phyloP scores from a whole-genome alignment of 2,113 vertebrate species.

The Junco hyemalis region DNA sequence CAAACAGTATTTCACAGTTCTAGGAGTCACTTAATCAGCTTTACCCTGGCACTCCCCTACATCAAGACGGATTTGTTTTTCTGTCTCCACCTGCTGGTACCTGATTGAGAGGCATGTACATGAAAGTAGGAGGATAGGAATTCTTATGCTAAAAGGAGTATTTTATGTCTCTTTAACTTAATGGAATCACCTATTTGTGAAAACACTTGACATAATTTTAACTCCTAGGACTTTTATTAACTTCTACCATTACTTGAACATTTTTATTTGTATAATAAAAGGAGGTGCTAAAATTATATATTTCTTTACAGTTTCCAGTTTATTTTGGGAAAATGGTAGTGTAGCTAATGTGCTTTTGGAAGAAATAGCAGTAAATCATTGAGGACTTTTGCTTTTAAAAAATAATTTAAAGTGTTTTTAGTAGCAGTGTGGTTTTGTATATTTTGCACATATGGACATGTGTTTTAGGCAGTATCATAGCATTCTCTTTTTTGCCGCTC shows the following conservation, averaged over 20 bases:
- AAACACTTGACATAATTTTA: not conserved
- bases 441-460: not conserved
- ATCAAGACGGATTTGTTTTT: not conserved
- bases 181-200: not conserved
- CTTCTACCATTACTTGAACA: not conserved
- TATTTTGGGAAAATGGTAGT: not conserved
- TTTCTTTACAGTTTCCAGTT: slow-evolving; percentile 16
- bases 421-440: not conserved
- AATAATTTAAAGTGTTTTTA: not conserved
- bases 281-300: slow-evolving; percentile 9
- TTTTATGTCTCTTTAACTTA: not conserved
- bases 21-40: not conserved
- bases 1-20: not conserved
- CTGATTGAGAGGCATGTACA: not conserved
- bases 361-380: not conserved
- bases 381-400: not conserved
- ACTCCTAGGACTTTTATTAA: slow-evolving; percentile 4
- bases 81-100: slow-evolving; percentile 57
- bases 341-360: not conserved
- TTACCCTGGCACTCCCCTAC: not conserved
- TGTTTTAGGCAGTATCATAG: not conserved
- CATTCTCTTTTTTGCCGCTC: not conserved
- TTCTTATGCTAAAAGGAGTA: not conserved
- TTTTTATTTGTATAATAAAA: slow-evolving; percentile 53
- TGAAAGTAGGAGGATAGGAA: not conserved